phyloP scores from a whole-genome alignment of 1,140 invertebrate genomes.

The Musca domestica region DNA sequence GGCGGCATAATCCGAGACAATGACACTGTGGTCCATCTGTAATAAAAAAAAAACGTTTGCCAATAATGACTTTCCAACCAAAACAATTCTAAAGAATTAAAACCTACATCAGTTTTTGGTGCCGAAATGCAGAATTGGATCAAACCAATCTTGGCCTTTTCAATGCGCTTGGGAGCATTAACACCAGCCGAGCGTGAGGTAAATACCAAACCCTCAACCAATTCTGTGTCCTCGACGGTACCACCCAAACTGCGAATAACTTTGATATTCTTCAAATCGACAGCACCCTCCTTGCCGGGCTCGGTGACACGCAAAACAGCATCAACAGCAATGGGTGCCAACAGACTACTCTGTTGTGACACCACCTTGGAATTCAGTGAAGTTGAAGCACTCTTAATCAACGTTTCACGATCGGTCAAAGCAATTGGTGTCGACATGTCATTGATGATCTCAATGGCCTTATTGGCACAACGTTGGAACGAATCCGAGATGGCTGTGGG shows the following conservation, averaged over 20 bases:
- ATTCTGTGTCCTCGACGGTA: constrained; percentile 96
- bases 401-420: constrained; percentile 79
- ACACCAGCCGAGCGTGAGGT: constrained; percentile 85
- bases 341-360: constrained; percentile 90
- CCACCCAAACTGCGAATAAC: constrained; percentile 95
- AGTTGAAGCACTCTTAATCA: constrained; percentile 94
- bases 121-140: constrained; percentile 99
- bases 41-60: constrained; percentile 29
- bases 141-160: constrained; percentile 98
- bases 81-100: constrained; percentile 18
- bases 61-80: not conserved
- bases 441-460: constrained; percentile 83
- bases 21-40: constrained; percentile 97
- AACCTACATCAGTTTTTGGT: constrained; percentile 95
- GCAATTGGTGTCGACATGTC: constrained; percentile 86
- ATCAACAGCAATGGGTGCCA: constrained; percentile 96
- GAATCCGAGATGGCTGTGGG: constrained; percentile 96
- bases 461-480: constrained; percentile 85
- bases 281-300: constrained; percentile 60
- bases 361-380: constrained; percentile 99
- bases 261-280: constrained; percentile 86
- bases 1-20: constrained; percentile 97
- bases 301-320: constrained; percentile 86
- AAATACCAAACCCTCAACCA: constrained; percentile 94
- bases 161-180: constrained; percentile 88